These are phyloP conservation scores for Jordanella pulchra DNA, from an alignment of 2,797 vertebrate species.

Conservation along the genomic window DNA sequence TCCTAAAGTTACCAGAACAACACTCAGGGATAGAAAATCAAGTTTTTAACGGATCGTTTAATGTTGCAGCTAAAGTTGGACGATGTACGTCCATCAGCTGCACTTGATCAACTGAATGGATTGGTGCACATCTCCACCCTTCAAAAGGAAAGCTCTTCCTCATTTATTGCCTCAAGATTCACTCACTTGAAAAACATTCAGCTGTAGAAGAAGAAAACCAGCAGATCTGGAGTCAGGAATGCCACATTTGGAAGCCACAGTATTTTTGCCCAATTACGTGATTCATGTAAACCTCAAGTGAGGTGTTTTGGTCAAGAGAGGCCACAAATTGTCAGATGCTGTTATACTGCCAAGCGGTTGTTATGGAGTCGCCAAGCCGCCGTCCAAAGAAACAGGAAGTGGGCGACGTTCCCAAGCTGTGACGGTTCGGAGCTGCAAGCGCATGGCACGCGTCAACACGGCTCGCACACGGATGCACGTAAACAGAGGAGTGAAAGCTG, in stretches of 20 bases:
- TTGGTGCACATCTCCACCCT: constrained; percentile 17
- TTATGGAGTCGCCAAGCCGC: constrained; percentile 41
- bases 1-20: no score
- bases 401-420: constrained; percentile 35
- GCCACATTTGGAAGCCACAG: constrained; percentile 31
- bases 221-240: constrained; percentile 5
- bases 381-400: constrained; percentile 40
- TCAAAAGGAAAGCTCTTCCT: constrained; percentile 5
- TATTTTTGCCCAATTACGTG: constrained; percentile 31
- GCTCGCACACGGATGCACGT: constrained; percentile 10
- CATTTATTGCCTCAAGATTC: constrained; percentile 18
- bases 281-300: constrained; percentile 27
- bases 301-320: constrained; percentile 42
- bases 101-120: constrained; percentile 8
- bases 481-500: constrained; percentile 3
- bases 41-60: no score
- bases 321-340: constrained; percentile 55
- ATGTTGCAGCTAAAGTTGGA: background rate
- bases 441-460: constrained; percentile 25
- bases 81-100: background rate
- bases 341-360: constrained; percentile 16
- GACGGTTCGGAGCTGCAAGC: constrained; percentile 45
- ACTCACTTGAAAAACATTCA: constrained; percentile 22
- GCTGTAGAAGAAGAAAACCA: constrained; percentile 18
- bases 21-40: no score